Percentiles rank a stretch among this genome's conserved stretches.
These are phyloP conservation scores for Trichacis sp. DNA, from an alignment of 2,888 invertebrate species.

Conservation along the genomic window DNA sequence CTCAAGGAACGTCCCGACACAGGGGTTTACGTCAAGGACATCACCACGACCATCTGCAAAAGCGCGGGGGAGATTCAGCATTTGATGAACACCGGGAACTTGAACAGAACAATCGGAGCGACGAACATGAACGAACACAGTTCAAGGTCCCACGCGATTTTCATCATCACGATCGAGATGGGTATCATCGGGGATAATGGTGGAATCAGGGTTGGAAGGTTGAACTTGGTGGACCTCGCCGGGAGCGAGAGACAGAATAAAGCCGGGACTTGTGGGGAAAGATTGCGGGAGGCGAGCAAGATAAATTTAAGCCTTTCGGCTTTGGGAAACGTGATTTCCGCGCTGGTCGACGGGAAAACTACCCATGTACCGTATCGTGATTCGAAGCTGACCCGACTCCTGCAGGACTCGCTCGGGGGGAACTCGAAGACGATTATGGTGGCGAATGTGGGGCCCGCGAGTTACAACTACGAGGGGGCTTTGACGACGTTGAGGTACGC, in stretches of 20 bases:
- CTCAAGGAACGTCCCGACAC: conserved; percentile 81
- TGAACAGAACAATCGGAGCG: conserved; percentile 93
- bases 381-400: conserved; percentile 93
- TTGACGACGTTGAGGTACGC: conserved; percentile 96
- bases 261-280: conserved; percentile 93
- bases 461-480: conserved; percentile 98
- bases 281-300: conserved; percentile 95
- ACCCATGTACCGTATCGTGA: conserved; percentile 98
- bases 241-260: conserved; percentile 98
- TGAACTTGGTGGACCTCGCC: conserved; percentile 97
- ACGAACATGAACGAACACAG: conserved; percentile 99
- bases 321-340: conserved; percentile 98
- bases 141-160: conserved; percentile 97
- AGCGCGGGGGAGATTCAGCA: conserved; percentile 93
- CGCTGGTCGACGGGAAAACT: conserved; percentile 91
- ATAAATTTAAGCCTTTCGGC: conserved; percentile 97
- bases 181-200: conserved; percentile 76
- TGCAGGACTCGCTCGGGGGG: conserved; percentile 98
- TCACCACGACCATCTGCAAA: conserved; percentile 95
- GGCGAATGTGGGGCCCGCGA: conserved; percentile 97
- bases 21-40: conserved; percentile 95
- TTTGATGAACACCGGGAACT: conserved; percentile 93
- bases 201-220: conserved; percentile 84
- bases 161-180: conserved; percentile 97
- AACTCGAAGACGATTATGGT: conserved; percentile 99